Base-by-base conservation (phyloP, 2,797 vertebrate genomes). In the Lacerta bilineata region DNA sequence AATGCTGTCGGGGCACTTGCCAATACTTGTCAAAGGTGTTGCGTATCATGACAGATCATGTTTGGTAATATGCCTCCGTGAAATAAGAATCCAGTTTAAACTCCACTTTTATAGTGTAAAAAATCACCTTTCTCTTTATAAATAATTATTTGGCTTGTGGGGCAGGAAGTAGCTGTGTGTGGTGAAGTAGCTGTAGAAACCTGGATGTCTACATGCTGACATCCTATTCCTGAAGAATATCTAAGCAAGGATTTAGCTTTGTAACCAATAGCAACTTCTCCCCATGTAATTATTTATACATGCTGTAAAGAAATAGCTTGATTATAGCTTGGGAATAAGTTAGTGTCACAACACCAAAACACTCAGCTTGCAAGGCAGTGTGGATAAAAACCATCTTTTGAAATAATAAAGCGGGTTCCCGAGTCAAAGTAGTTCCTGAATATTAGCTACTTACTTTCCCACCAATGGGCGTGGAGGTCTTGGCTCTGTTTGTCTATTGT, bases 401-500 rank as follows among this genome's bases (percentile, higher is more conserved):
- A 89, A 61, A 36, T 59, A 78, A 93, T 7, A 50, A 91, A 93
- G 20, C 90, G 94, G 89, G 75, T 55, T 92, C 93, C 93, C 93
- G 84, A 92, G 80, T 55, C 89, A 46, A 82, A 61, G 55, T 88
- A 87, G 89, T 91, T 94, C 92, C 83, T 89, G 90, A 93, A 91
- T 91, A 94, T 90, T 94, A 91, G 91, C 91, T 55, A 80, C 72
- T 89, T 91, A 85, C 92, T 95, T 94, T 92, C 94, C 94, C 92
- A 94, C 89, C 84, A 85, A 0, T 0, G 93, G 91, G 91, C 91
- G 93, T 89, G 93, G 95, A 94, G 91, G 89, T 88, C 88, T 94
- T 94, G 91, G 93, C 93, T 91, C 91, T 90, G 92, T 89, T 95
- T 93, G 92, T 88, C 88, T 92, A 92, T 95, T 95, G 93, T 95